A percentile compares a stretch with the other conserved stretches of the same genome.
These are phyloP conservation scores for Thalassoma bifasciatum DNA, from an alignment of 2,113 vertebrate genomes.

Conservation along the genomic window DNA sequence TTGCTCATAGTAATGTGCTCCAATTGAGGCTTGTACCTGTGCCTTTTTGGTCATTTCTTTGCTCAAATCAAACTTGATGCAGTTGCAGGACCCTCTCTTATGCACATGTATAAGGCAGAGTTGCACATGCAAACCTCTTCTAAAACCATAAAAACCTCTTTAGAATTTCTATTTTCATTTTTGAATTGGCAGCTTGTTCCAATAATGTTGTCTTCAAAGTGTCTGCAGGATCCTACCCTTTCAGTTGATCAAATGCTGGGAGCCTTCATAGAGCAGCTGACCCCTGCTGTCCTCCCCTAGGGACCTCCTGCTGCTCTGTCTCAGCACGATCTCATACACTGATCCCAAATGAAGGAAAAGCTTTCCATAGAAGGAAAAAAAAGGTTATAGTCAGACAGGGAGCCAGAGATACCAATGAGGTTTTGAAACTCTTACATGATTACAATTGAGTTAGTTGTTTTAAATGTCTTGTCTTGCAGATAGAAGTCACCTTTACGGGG, in stretches of 20 bases:
- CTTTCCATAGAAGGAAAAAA: constrained; percentile 1
- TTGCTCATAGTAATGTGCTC: constrained; percentile 9
- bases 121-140: background rate
- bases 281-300: constrained; percentile 2
- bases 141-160: background rate
- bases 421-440: background rate
- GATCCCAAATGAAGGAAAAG: constrained; percentile 4
- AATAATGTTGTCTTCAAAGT: background rate
- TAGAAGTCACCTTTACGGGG: background rate
- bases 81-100: too few relatives aligned
- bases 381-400: background rate
- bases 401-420: background rate
- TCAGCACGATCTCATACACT: constrained; percentile 1
- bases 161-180: background rate
- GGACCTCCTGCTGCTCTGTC: constrained; percentile 15
- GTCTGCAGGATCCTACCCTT: background rate
- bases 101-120: too few relatives aligned
- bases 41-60: constrained; percentile 16
- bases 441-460: too few relatives aligned
- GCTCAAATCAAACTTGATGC: constrained; percentile 2
- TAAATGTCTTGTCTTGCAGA: background rate
- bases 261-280: background rate
- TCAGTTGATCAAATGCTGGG: constrained; percentile 8
- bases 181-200: background rate
- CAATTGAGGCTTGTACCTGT: constrained; percentile 12